phyloP scores from a whole-genome alignment of 2,113 vertebrate genomes.

The Epinephelus cyanopodus region DNA sequence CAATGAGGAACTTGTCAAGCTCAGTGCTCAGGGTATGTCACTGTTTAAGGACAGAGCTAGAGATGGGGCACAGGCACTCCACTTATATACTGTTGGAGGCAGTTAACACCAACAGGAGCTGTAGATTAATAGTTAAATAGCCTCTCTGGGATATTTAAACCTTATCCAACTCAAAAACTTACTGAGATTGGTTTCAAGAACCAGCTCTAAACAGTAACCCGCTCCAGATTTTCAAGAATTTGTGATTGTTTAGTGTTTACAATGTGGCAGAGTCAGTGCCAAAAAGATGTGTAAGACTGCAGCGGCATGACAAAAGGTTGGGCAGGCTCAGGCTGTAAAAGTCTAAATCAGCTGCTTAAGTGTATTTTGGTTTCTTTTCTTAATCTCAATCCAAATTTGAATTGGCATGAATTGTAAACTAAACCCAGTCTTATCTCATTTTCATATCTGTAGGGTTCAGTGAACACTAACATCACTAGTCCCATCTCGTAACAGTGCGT shows the following conservation, averaged over 20 bases:
- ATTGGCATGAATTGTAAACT: not conserved
- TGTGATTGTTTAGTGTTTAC: not conserved
- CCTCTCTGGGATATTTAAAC: not conserved
- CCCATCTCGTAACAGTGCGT: not conserved
- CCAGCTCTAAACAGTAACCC: not conserved
- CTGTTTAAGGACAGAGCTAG: rapidly evolving
- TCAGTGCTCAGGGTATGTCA: conserved; percentile 92
- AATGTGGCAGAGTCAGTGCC: not conserved
- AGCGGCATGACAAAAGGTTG: too few species aligned
- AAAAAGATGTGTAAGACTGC: not conserved
- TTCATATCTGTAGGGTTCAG: not conserved
- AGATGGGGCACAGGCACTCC: not conserved
- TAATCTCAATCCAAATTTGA: too few species aligned
- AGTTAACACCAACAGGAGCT: not conserved
- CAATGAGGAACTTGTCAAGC: conserved; percentile 94
- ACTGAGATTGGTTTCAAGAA: not conserved
- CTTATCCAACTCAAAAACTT: not conserved
- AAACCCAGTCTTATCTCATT: not conserved
- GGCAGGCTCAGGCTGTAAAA: not conserved
- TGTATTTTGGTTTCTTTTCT: not conserved
- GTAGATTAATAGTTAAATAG: not conserved
- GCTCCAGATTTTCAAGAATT: not conserved
- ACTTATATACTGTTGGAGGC: not conserved
- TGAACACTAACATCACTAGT: not conserved
- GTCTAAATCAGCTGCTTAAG: not conserved